Percentiles rank a stretch among this genome's conserved stretches.
phyloP scores from a whole-genome alignment of 2,113 vertebrate genomes.

The Scolopax mira region DNA sequence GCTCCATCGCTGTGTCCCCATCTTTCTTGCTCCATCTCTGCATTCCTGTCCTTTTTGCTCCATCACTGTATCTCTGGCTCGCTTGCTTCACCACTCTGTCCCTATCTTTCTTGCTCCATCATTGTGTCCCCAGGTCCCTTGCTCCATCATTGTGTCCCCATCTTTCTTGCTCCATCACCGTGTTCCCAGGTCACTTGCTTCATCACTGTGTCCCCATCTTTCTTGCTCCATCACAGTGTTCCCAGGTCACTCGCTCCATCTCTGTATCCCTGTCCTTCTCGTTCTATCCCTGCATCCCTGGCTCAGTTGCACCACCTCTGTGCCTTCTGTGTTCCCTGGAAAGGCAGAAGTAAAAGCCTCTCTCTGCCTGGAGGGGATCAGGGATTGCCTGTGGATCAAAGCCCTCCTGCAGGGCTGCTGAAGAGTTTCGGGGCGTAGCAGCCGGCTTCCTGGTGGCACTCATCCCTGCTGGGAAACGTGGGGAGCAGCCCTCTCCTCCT shows the following conservation, averaged over 20 bases:
- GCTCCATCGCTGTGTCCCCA: background rate
- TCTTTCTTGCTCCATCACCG: background rate
- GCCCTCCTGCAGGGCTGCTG: constrained; percentile 4
- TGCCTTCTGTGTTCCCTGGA: background rate
- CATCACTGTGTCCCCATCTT: too few relatives aligned
- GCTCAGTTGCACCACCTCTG: background rate
- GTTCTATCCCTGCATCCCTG: background rate
- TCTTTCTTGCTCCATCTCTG: background rate
- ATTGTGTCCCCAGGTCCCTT: accelerated
- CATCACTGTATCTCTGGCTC: accelerated
- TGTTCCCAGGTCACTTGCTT: background rate
- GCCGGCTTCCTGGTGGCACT: background rate
- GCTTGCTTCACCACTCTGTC: too few relatives aligned
- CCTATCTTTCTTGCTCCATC: background rate
- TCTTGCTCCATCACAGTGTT: background rate
- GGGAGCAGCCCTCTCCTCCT: background rate
- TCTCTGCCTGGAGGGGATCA: background rate
- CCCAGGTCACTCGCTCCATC: background rate
- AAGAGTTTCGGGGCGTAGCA: background rate
- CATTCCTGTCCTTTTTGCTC: background rate
- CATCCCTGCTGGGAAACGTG: background rate
- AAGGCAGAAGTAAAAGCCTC: background rate
- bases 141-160: background rate
- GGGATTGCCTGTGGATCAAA: background rate
- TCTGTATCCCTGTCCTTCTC: accelerated